These are phyloP conservation scores for Murina feae DNA, from an alignment of 2,113 vertebrate species.

Conservation along the genomic window DNA sequence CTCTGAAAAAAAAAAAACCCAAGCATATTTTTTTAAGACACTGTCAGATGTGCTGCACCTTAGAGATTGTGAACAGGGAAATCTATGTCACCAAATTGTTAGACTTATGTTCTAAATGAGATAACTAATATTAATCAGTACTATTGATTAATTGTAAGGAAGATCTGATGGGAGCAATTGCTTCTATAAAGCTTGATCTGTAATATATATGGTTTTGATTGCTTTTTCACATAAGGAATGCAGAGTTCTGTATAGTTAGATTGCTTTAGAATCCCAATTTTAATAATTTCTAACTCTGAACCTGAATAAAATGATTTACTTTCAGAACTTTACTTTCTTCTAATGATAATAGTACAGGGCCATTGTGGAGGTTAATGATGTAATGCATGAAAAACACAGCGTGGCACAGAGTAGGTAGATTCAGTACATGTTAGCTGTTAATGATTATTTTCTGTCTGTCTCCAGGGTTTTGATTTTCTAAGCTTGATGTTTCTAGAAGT, in stretches of 20 bases:
- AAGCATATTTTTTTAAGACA: too few species aligned
- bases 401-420: background rate
- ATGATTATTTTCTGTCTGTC: background rate
- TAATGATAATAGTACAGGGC: background rate
- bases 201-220: background rate
- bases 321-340: background rate
- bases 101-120: background rate
- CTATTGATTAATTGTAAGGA: background rate
- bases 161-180: background rate
- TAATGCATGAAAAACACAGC: background rate
- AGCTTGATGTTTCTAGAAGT: slow-evolving; percentile 3
- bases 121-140: slow-evolving; percentile 30
- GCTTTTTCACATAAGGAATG: background rate
- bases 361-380: background rate
- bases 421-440: background rate
- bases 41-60: background rate
- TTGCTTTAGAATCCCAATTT: background rate
- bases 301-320: slow-evolving; percentile 9
- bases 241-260: background rate
- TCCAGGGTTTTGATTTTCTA: slow-evolving; percentile 31
- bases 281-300: background rate
- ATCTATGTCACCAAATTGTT: background rate
- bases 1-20: too few species aligned
- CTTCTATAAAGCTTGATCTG: background rate
- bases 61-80: background rate